These are phyloP conservation scores for Glaucopsyche alexis DNA, from an alignment of 2,888 invertebrate species.

Conservation along the genomic window DNA sequence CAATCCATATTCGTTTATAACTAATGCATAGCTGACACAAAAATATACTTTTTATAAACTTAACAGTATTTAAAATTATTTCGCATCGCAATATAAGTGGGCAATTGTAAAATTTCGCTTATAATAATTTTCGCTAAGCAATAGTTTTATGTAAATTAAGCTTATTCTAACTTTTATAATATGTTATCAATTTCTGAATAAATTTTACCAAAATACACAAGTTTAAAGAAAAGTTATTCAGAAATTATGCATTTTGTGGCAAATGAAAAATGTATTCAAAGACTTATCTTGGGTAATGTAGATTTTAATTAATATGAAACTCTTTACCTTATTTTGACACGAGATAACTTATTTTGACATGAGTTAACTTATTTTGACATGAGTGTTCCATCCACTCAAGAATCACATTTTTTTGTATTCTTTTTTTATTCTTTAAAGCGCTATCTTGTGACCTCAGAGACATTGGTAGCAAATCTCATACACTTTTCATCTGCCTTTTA, in stretches of 20 bases:
- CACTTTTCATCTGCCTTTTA: conserved; percentile 45
- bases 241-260: background rate
- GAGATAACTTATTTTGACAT: too few relatives aligned
- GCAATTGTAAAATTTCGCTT: conserved; percentile 5
- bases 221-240: background rate
- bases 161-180: background rate
- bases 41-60: conserved; percentile 5
- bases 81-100: background rate
- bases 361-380: too few relatives aligned
- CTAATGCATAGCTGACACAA: background rate
- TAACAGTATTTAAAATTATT: background rate
- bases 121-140: conserved; percentile 23
- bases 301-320: too few relatives aligned
- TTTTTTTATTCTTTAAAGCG: too few relatives aligned
- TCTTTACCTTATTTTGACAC: too few relatives aligned
- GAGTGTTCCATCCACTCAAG: too few relatives aligned
- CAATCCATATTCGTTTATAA: conserved; percentile 11
- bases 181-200: background rate
- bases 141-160: background rate
- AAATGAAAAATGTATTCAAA: conserved; percentile 21
- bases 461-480: background rate
- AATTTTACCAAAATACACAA: background rate
- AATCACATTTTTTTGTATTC: too few relatives aligned
- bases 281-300: too few relatives aligned
- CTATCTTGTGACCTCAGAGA: too few relatives aligned